These are phyloP conservation scores for Barypeithes pellucidus DNA, from an alignment of 2,888 invertebrate species.

Conservation along the genomic window DNA sequence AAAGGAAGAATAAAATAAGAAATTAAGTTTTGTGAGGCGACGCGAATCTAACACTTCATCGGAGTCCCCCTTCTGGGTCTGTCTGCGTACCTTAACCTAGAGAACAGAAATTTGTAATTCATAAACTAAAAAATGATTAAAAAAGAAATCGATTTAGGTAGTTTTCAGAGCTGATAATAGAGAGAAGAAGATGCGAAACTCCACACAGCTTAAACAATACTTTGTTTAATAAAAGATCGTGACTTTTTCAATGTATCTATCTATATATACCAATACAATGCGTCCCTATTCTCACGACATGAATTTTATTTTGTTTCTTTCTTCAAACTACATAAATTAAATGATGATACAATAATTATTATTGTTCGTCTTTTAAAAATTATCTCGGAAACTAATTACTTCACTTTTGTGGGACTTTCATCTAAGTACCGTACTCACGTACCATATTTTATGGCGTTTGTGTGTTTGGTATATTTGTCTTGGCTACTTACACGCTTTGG, in stretches of 20 bases:
- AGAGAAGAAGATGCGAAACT: neutral
- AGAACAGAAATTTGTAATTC: too few relatives aligned
- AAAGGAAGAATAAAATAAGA: too few relatives aligned
- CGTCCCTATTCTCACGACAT: constrained; percentile 30
- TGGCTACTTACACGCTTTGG: neutral
- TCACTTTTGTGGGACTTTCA: constrained; percentile 35
- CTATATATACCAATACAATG: constrained; percentile 19
- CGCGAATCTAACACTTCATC: too few relatives aligned
- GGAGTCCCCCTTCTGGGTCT: too few relatives aligned
- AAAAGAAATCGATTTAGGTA: too few relatives aligned
- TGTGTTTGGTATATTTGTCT: constrained; percentile 15
- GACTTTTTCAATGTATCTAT: constrained; percentile 5
- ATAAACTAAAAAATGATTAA: too few relatives aligned
- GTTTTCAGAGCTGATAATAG: too few relatives aligned
- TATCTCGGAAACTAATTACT: constrained; percentile 31
- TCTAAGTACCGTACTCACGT: constrained; percentile 30
- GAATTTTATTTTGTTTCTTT: constrained; percentile 29
- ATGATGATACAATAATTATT: constrained; percentile 43
- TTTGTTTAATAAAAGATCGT: neutral
- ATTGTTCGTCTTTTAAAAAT: constrained; percentile 34
- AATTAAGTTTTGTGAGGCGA: too few relatives aligned
- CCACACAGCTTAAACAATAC: neutral
- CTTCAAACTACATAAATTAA: constrained; percentile 12
- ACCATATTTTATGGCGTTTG: constrained; percentile 30
- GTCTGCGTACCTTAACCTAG: too few relatives aligned